Evolutionary conservation across 2,888 invertebrate species (phyloP), one percentile per base, ranked within the genome.

Genomic region (Anaspis maculata): DNA sequence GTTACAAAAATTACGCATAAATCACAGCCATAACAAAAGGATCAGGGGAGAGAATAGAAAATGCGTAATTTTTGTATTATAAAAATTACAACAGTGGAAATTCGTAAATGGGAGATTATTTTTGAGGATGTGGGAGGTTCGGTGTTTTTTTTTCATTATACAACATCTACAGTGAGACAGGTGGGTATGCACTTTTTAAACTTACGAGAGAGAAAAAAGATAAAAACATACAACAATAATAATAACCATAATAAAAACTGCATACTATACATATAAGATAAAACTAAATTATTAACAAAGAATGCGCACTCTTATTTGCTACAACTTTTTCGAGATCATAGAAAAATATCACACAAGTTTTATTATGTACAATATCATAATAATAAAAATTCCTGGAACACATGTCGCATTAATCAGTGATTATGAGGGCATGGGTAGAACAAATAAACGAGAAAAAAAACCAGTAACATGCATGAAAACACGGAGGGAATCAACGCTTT

Each of bases 41-140:
- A n/a, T n/a, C n/a, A 15, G 14, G 3, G n/a, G 4, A n/a, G 2
- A 15, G n/a, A 3, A 3, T 12, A 25, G 12, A 11, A 13, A 16
- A 24, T 39, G 35, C 30, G 32, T 39, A 39, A 39, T 39, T 39
- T 31, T 32, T 36, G 39, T 13, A 39, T 36, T 39, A 39, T 39
- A 39, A 39, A 36, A 22, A 19, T 19, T 35, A 39, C 35, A 39
- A 35, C 12, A 30, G 24, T 30, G 15, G 31, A 25, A 24, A 13
- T 31, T 4, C n/a, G 16, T 11, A 10, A 36, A 16, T 11, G 15
- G 13, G 14, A 24, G 25, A 27, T 32, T 19, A 30, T 26, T 3
- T 11, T n/a, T n/a, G n/a, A n/a, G n/a, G n/a, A n/a, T n/a, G n/a
- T n/a, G n/a, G n/a, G n/a, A n/a, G n/a, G n/a, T n/a, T n/a, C n/a